Conservation (phyloP, 1,140 invertebrate species). For the Macrosteles quadrilineatus region DNA sequence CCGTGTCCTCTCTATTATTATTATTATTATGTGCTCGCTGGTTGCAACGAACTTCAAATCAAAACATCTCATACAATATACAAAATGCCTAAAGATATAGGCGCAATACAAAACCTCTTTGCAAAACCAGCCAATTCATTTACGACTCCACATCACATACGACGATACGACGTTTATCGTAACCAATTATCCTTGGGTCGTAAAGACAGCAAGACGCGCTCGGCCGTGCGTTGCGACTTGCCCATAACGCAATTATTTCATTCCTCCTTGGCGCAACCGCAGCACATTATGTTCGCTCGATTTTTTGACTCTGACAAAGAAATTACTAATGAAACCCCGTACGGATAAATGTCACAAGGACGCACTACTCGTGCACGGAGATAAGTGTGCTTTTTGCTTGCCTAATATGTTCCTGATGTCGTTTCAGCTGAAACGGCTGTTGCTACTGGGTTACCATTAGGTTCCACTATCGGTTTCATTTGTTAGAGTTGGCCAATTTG, state of each 20-base stretch:
- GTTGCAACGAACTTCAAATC: too few relatives aligned
- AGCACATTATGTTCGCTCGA: conserved; percentile 9
- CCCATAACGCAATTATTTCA: conserved; percentile 15
- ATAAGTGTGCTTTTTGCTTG: conserved; percentile 10
- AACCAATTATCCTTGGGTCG: too few relatives aligned
- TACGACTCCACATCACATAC: too few relatives aligned
- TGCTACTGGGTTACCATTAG: background rate
- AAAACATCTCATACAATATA: too few relatives aligned
- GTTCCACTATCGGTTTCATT: too few relatives aligned
- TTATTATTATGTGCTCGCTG: too few relatives aligned
- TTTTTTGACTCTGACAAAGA: conserved; percentile 18
- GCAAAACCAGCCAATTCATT: too few relatives aligned
- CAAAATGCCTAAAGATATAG: too few relatives aligned
- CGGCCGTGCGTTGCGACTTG: conserved; percentile 15
- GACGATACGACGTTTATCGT: too few relatives aligned
- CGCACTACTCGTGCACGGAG: background rate
- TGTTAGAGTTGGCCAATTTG: too few relatives aligned
- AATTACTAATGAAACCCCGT: conserved; percentile 7
- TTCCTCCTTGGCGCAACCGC: conserved; percentile 15
- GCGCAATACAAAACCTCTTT: too few relatives aligned
- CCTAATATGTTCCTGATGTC: conserved; percentile 11
- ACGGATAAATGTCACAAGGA: conserved; percentile 20
- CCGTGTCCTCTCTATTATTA: too few relatives aligned
- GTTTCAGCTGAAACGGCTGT: background rate
- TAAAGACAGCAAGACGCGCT: background rate